Conservation (phyloP, 2,797 vertebrate species). For the Melanotaenia pygmaea region DNA sequence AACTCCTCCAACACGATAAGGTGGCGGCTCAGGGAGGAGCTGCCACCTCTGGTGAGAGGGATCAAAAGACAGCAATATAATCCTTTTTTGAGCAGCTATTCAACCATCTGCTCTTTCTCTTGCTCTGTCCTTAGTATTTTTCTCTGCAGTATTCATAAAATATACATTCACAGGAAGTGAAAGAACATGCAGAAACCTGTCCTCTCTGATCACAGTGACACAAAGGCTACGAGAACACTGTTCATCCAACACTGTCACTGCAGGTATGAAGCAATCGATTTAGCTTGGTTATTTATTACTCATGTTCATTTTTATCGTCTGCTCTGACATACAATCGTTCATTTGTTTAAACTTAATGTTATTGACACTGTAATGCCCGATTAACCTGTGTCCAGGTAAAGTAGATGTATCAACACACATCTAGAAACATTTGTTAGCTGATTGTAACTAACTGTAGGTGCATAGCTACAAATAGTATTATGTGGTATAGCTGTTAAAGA, state of each 20-base stretch:
- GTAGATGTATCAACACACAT: too few species aligned
- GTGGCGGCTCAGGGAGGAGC: too few species aligned
- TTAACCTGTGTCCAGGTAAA: too few species aligned
- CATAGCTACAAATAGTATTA: too few species aligned
- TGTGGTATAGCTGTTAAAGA: too few species aligned
- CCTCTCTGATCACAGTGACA: background rate
- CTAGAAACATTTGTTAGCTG: too few species aligned
- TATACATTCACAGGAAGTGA: constrained; percentile 11
- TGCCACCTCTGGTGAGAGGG: constrained; percentile 11
- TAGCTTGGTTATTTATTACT: background rate
- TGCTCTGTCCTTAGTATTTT: constrained; percentile 14
- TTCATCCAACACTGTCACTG: background rate
- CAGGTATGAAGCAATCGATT: background rate
- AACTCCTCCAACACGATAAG: too few species aligned
- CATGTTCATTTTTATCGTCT: background rate
- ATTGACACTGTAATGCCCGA: too few species aligned
- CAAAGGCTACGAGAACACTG: background rate
- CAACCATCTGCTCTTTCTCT: constrained; percentile 45
- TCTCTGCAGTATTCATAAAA: background rate
- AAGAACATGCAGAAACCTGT: background rate
- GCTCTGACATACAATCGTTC: background rate
- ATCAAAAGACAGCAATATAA: constrained; percentile 76
- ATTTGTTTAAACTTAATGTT: too few species aligned
- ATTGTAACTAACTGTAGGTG: too few species aligned
- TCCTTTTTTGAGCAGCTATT: constrained; percentile 73